Evolutionary conservation across 37 sponge, comb jelly and placozoan species (phyloP).

Genomic region (Petrosia ficiformis): DNA sequence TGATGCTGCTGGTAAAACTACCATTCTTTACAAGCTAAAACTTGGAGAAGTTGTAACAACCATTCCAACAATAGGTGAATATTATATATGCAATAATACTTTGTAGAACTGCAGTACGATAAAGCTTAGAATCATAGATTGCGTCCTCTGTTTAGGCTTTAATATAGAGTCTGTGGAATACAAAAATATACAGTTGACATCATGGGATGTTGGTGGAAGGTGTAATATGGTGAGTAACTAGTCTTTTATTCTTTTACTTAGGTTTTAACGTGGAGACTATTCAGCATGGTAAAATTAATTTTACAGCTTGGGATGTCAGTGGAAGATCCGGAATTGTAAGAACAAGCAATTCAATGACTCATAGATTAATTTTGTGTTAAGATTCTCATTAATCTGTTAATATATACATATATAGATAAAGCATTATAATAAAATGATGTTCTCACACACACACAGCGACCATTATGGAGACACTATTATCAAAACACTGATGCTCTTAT

Average conservation of each 20-base stretch:
- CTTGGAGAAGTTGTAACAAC: slow-evolving; percentile 87
- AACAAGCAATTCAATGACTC: background rate
- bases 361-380: background rate
- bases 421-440: too few species aligned
- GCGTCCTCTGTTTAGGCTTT: slow-evolving; percentile 38
- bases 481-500: slow-evolving; percentile 75
- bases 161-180: slow-evolving; percentile 72
- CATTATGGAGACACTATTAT: slow-evolving; percentile 85
- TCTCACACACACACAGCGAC: slow-evolving; percentile 50
- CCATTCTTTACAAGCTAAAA: slow-evolving; percentile 87
- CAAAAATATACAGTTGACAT: slow-evolving; percentile 54
- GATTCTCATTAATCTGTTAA: too few species aligned
- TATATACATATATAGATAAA: too few species aligned
- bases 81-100: background rate
- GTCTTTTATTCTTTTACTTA: background rate
- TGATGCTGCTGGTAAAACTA: slow-evolving; percentile 91
- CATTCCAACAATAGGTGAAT: slow-evolving; percentile 87
- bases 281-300: slow-evolving; percentile 46
- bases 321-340: slow-evolving; percentile 78
- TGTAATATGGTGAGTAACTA: slow-evolving; percentile 67
- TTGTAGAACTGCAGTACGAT: background rate
- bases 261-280: slow-evolving; percentile 83
- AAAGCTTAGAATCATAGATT: background rate
- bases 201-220: slow-evolving; percentile 85
- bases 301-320: slow-evolving; percentile 80